Conservation (phyloP, 2,888 invertebrate genomes). For the Helicoverpa assulta region DNA sequence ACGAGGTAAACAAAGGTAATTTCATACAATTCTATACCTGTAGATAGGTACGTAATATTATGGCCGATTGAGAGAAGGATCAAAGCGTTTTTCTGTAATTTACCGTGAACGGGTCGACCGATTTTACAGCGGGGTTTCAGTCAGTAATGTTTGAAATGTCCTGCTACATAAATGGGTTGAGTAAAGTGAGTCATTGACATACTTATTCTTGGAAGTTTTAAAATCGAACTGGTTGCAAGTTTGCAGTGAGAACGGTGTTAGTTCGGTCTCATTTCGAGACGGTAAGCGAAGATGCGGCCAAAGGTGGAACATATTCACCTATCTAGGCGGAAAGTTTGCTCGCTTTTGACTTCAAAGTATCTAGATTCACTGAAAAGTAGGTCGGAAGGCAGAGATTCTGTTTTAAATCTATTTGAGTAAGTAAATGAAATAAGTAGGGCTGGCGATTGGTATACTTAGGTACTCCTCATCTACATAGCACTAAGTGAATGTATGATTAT, state of each 20-base stretch:
- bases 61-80: neutral
- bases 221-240: constrained; percentile 25
- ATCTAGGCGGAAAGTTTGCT: constrained; percentile 43
- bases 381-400: constrained; percentile 17
- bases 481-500: too few species aligned
- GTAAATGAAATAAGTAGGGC: neutral
- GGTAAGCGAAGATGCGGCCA: constrained; percentile 33
- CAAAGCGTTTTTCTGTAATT: neutral
- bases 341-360: constrained; percentile 40
- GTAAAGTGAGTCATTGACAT: neutral
- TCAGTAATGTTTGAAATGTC: neutral
- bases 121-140: neutral
- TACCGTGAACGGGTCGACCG: neutral
- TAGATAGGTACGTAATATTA: neutral
- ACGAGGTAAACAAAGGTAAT: constrained; percentile 13
- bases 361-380: constrained; percentile 30
- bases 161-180: neutral
- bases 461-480: too few species aligned
- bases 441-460: too few species aligned
- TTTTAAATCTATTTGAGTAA: constrained; percentile 3
- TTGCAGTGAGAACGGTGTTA: constrained; percentile 26
- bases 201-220: neutral
- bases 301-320: constrained; percentile 50
- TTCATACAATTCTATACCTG: neutral
- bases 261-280: constrained; percentile 45